Conservation (phyloP, 2,113 vertebrate genomes). For the Oryctolagus cuniculus region mOryCun1.1 NC_091453.1:18180001-18180500, state of each 20-base stretch:
- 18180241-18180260: background rate
- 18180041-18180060: background rate
- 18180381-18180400: conserved; percentile 7
- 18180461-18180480: conserved; percentile 49
- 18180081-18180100: background rate
- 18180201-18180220: background rate
- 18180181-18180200: conserved; percentile 21
- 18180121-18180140: background rate
- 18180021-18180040: background rate
- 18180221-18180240: conserved; percentile 5
- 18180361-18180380: background rate
- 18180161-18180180: conserved; percentile 23
- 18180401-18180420: conserved; percentile 37
- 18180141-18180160: conserved; percentile 26
- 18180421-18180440: conserved; percentile 20
- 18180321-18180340: conserved; percentile 29
- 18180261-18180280: background rate
- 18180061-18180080: background rate
- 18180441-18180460: conserved; percentile 17
- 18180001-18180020: background rate
- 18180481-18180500: background rate
- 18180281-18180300: conserved; percentile 39
- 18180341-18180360: conserved; percentile 51
- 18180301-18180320: conserved; percentile 36
- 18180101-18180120: conserved; percentile 51